These are phyloP conservation scores for Diploscapter pachys DNA, from an alignment of 1,140 invertebrate genomes.

Conservation along the genomic window DNA sequence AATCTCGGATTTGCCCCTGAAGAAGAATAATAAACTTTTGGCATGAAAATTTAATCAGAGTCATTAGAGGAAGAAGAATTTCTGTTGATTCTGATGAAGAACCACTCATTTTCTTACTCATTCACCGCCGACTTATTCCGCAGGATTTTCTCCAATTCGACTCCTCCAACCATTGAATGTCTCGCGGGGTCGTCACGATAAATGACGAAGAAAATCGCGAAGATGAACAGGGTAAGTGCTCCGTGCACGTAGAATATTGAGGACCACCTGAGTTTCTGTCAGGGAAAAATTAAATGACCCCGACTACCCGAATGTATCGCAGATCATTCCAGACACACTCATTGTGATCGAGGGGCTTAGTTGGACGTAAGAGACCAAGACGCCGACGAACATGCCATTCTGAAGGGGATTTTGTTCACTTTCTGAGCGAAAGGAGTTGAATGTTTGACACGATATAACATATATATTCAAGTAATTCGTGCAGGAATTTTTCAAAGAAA, in stretches of 20 bases:
- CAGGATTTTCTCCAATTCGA: constrained; percentile 52
- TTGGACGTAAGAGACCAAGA: constrained; percentile 45
- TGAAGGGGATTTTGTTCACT: not conserved
- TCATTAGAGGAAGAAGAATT: constrained; percentile 38
- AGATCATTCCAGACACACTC: constrained; percentile 45
- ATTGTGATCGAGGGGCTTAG: constrained; percentile 48
- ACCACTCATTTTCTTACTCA: constrained; percentile 10
- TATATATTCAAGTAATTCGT: no score
- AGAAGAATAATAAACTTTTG: no score
- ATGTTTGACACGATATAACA: no score
- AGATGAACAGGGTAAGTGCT: constrained; percentile 41
- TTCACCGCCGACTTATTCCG: constrained; percentile 42
- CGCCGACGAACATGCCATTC: constrained; percentile 45
- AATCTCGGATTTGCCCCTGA: no score
- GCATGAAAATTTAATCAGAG: constrained; percentile 20
- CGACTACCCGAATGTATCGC: constrained; percentile 19
- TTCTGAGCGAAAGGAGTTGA: no score
- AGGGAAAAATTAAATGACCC: not conserved
- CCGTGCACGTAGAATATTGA: constrained; percentile 56
- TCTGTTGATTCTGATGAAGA: no score
- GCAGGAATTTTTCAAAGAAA: no score
- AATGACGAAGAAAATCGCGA: constrained; percentile 44
- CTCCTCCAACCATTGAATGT: constrained; percentile 52
- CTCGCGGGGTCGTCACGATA: constrained; percentile 55
- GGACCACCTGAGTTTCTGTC: constrained; percentile 41